Conservation (phyloP, 2,888 invertebrate genomes). For the Diloba caeruleocephala region DNA sequence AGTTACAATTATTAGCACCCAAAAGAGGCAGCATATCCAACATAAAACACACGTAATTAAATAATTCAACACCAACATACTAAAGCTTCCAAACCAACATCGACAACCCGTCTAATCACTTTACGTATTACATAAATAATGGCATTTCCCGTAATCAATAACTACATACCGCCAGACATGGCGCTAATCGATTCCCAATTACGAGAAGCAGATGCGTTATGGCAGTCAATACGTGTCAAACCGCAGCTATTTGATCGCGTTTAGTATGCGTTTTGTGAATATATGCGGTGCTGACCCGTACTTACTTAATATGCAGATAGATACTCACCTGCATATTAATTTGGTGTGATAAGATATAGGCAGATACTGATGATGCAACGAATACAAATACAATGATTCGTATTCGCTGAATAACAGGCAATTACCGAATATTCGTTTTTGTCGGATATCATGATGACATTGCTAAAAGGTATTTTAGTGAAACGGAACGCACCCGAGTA, state of each 20-base stretch:
- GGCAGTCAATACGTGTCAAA: conserved; percentile 56
- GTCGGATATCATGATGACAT: too few relatives aligned
- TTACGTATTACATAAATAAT: conserved; percentile 38
- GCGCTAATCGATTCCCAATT: conserved; percentile 65
- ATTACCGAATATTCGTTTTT: too few relatives aligned
- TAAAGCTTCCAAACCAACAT: conserved; percentile 24
- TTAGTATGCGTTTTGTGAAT: conserved; percentile 42
- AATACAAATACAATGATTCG: too few relatives aligned
- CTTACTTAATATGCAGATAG: too few relatives aligned
- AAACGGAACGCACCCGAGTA: too few relatives aligned
- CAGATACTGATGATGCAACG: too few relatives aligned
- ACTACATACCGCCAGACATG: conserved; percentile 43
- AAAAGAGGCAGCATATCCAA: neutral
- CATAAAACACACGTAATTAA: neutral
- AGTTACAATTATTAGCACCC: too few relatives aligned
- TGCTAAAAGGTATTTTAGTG: too few relatives aligned
- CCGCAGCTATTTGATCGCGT: conserved; percentile 56
- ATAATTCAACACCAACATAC: conserved; percentile 11
- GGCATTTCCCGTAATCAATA: conserved; percentile 29
- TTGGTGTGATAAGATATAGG: too few relatives aligned
- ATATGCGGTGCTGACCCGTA: conserved; percentile 1
- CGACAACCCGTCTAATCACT: conserved; percentile 32
- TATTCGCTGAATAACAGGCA: too few relatives aligned
- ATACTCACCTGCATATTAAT: too few relatives aligned
- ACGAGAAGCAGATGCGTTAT: conserved; percentile 55